Percentiles rank a stretch among this genome's conserved stretches.
These are phyloP conservation scores for Typhlomys cinereus DNA, from an alignment of 2,113 vertebrate genomes.

Conservation along the genomic window DNA sequence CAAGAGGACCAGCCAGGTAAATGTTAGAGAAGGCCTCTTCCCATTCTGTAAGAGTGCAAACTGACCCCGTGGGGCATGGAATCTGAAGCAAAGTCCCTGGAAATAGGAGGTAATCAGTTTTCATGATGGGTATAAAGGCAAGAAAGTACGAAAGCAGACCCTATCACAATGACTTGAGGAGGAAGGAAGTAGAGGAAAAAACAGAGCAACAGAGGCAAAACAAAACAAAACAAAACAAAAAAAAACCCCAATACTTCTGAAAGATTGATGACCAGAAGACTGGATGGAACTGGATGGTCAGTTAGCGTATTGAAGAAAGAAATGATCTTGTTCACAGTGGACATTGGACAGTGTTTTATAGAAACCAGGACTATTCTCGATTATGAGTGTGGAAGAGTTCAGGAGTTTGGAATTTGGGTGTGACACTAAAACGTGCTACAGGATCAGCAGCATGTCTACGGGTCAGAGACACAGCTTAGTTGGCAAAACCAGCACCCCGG, in stretches of 20 bases:
- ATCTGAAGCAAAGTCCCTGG: not conserved
- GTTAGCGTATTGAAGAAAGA: not conserved
- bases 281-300: constrained; percentile 45
- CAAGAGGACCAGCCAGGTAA: not conserved
- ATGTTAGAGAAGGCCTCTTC: not conserved
- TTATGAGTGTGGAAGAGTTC: not conserved
- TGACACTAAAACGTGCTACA: not conserved
- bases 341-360: not conserved
- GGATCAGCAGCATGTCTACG: not conserved
- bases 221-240: no score
- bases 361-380: not conserved
- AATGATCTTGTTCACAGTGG: not conserved
- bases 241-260: no score
- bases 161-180: not conserved
- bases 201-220: not conserved
- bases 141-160: not conserved
- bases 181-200: not conserved
- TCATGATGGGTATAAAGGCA: not conserved
- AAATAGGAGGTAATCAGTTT: not conserved
- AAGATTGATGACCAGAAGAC: not conserved
- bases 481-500: not conserved
- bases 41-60: not conserved
- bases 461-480: constrained; percentile 21
- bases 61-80: not conserved
- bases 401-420: not conserved